Evolutionary conservation across 2,888 invertebrate genomes (phyloP).

Genomic region (Lamproptera curius): DNA sequence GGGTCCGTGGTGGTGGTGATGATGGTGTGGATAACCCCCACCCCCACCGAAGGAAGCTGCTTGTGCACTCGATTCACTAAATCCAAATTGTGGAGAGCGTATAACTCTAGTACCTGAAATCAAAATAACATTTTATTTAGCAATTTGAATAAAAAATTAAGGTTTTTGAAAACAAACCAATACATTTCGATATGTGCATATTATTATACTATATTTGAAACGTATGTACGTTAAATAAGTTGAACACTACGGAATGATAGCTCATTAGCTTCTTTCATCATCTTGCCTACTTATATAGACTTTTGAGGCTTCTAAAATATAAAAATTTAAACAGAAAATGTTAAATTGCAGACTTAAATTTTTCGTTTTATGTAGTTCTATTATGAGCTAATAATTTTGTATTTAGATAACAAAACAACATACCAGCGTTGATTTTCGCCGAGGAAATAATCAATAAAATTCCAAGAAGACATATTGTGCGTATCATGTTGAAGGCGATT

Average conservation of each 20-base stretch:
- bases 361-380: too few relatives aligned
- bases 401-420: too few relatives aligned
- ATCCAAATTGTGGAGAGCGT: slow-evolving; percentile 30
- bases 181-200: neutral
- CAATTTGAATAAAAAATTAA: neutral
- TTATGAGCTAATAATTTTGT: too few relatives aligned
- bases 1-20: slow-evolving; percentile 3
- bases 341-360: too few relatives aligned
- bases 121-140: neutral
- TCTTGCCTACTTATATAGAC: too few relatives aligned
- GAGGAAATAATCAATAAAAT: slow-evolving; percentile 13
- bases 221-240: too few relatives aligned
- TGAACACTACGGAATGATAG: too few relatives aligned
- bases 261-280: too few relatives aligned
- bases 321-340: too few relatives aligned
- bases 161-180: too few relatives aligned
- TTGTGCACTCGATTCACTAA: slow-evolving; percentile 27
- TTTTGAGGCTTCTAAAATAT: too few relatives aligned
- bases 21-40: slow-evolving; percentile 18
- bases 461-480: slow-evolving; percentile 14
- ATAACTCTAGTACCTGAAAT: slow-evolving; percentile 24
- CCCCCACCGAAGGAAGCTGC: slow-evolving; percentile 21
- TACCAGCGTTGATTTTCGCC: slow-evolving; percentile 23
- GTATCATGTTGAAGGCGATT: slow-evolving; percentile 22
- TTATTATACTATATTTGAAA: neutral